Evolutionary conservation across 2,797 vertebrate species (phyloP), one percentile per base, ranked within the genome.

Genomic region (Rhabdophis nuchalis): DNA sequence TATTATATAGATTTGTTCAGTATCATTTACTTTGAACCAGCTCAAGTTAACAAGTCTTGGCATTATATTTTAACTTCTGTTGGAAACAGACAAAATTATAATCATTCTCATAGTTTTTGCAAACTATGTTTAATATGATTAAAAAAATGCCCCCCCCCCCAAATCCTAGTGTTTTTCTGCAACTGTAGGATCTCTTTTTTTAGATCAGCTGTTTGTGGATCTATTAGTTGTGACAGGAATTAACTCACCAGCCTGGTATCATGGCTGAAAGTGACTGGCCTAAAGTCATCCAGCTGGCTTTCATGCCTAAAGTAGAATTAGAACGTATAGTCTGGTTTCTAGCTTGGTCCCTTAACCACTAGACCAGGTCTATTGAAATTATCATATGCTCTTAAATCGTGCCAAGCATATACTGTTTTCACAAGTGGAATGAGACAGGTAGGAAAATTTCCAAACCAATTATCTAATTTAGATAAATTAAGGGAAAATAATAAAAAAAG

Each of bases 31-130:
- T 61, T 94, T 95, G 90, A 95, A 95, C 3, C 41, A n/a, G 93
- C 94, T 93, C 93, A 96, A 95, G 93, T 93, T 97, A 96, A 36
- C 92, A 94, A 85, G 95, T 93, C 90, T 91, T 92, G 56, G 93
- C 95, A 97, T 96, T 93, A 97, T 95, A 64, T 92, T 92, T 92
- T 95, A 95, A 96, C 86, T 2, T 32, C 7, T 93, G 41, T 60
- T 93, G 61, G 92, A 77, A 93, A 94, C 91, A 94, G 13, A 89
- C 18, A 93, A 94, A 90, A 27, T 16, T 90, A 27, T 41, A 27
- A 53, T 68, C 54, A 64, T 9, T 92, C 68, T 60, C 23, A 53
- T 61, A 60, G 4, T 54, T 57, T 89, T 89, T 61, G 36, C 46
- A 53, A 36, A 56, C 29, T 57, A 89, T 87, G 89, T 3, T 92